Evolutionary conservation across 2,888 invertebrate species (phyloP).

Genomic region (Cheiracanthium punctorium): DNA sequence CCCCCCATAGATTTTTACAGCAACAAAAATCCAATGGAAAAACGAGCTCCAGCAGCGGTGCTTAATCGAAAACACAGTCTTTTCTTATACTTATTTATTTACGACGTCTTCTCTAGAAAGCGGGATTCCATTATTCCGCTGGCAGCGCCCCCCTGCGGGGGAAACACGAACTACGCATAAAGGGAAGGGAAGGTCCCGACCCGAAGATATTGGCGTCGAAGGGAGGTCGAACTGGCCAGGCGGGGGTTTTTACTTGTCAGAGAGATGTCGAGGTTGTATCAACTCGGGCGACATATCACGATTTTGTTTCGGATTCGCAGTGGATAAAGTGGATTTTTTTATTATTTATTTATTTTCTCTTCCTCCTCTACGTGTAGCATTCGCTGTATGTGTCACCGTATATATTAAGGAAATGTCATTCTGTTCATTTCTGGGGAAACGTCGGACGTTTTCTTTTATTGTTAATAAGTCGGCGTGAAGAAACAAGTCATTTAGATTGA

Average conservation of each 20-base stretch:
- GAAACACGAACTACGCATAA: not conserved
- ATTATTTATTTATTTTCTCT: not conserved
- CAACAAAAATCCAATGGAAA: not conserved
- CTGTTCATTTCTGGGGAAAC: not conserved
- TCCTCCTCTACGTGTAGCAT: not conserved
- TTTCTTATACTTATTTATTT: constrained; percentile 9
- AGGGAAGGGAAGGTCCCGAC: constrained; percentile 1
- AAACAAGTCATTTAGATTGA: no score
- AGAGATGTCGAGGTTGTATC: constrained; percentile 1
- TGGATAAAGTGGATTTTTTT: not conserved
- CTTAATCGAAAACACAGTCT: constrained; percentile 11
- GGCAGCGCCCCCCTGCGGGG: not conserved
- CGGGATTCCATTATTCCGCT: not conserved
- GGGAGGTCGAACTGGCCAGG: not conserved
- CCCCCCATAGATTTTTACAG: not conserved
- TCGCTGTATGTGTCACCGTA: not conserved
- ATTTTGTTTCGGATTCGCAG: not conserved
- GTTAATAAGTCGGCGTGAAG: not conserved
- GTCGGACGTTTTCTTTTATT: not conserved
- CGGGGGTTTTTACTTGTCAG: not conserved
- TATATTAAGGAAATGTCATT: not conserved
- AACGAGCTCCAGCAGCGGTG: not conserved
- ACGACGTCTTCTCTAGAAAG: not conserved
- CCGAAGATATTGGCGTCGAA: not conserved
- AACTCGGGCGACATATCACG: constrained; percentile 6